Conservation (phyloP, 1,140 invertebrate genomes). For the Drosophila busckii region DNA sequence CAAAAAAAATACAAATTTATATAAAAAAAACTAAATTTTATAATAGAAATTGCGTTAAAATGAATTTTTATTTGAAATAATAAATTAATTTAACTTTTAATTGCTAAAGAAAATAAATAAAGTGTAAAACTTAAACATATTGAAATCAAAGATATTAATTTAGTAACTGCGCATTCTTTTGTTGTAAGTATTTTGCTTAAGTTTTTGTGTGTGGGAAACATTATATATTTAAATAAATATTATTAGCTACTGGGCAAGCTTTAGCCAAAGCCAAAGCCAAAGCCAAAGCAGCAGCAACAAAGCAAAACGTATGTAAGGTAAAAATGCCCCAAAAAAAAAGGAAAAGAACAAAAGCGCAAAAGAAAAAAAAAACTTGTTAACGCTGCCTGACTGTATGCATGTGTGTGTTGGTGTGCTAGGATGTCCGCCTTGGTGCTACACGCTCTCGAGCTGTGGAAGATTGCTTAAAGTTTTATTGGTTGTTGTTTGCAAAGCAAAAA, state of each 20-base stretch:
- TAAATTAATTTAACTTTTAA: no score
- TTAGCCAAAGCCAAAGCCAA: neutral
- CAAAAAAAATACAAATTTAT: no score
- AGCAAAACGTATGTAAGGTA: slow-evolving; percentile 20
- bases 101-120: no score
- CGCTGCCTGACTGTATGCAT: neutral
- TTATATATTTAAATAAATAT: no score
- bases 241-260: no score
- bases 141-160: no score
- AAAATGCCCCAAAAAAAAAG: slow-evolving; percentile 32
- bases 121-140: no score
- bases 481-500: slow-evolving; percentile 77
- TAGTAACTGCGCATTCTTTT: no score
- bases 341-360: slow-evolving; percentile 1
- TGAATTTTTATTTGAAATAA: no score
- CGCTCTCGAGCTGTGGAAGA: slow-evolving; percentile 61
- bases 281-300: neutral
- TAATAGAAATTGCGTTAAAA: no score
- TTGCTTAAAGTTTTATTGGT: slow-evolving; percentile 77
- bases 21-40: no score
- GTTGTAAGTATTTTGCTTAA: no score
- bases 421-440: slow-evolving; percentile 30
- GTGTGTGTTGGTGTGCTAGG: slow-evolving; percentile 4
- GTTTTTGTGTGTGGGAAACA: neutral
- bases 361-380: slow-evolving; percentile 14